These are phyloP conservation scores for Zapornia atra DNA, from an alignment of 2,113 vertebrate genomes.

Conservation along the genomic window DNA sequence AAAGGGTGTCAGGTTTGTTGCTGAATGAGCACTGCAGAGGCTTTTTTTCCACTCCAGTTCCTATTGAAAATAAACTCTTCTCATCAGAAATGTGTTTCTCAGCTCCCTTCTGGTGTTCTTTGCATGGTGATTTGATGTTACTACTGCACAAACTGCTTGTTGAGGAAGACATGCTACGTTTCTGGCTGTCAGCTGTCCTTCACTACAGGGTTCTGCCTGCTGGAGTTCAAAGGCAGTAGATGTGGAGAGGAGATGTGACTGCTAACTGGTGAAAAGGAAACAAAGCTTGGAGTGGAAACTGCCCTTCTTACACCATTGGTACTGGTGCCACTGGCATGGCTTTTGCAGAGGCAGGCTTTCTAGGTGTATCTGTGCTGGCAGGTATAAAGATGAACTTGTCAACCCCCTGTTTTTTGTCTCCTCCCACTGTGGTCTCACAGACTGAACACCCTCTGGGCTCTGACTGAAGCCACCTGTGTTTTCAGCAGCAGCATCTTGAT, in stretches of 20 bases:
- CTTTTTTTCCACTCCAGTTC: slow-evolving; percentile 15
- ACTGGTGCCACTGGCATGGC: fast-evolving
- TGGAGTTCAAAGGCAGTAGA: not conserved
- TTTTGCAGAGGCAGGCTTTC: not conserved
- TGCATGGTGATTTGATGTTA: not conserved
- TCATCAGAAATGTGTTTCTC: not conserved
- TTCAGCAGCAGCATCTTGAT: not conserved
- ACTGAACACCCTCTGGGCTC: not conserved
- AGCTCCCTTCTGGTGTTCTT: not conserved
- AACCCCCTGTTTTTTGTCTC: not conserved
- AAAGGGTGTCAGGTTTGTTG: not conserved
- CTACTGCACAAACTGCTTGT: not conserved
- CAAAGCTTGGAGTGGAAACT: not conserved
- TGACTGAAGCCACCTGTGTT: fast-evolving
- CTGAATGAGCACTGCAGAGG: not conserved
- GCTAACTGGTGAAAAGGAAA: not conserved
- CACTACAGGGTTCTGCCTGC: not conserved
- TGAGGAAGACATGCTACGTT: not conserved
- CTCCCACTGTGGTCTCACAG: not conserved
- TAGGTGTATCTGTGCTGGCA: not conserved
- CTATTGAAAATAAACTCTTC: slow-evolving; percentile 49
- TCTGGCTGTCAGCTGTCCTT: not conserved
- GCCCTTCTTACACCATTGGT: not conserved
- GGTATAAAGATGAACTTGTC: not conserved
- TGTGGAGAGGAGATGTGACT: not conserved